A percentile compares a stretch with the other conserved stretches of the same genome.
These are phyloP conservation scores for Steinernema hermaphroditum DNA, from an alignment of 2,888 invertebrate genomes.

Conservation along the genomic window DNA sequence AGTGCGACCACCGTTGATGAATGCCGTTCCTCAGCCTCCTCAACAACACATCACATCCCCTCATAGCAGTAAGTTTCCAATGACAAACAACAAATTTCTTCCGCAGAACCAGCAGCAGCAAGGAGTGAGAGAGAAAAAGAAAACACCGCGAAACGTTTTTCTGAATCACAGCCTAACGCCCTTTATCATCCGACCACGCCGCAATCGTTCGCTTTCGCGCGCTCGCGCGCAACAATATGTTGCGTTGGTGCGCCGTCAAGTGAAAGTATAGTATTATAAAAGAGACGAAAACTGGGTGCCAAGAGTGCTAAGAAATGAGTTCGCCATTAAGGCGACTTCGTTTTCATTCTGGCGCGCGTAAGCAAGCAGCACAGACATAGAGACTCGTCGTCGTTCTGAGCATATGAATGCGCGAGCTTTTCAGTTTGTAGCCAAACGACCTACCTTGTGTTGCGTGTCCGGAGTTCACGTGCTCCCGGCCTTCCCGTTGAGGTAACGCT, in stretches of 20 bases:
- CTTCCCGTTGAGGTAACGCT: background rate
- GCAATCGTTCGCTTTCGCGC: constrained; percentile 2
- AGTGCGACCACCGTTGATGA: background rate
- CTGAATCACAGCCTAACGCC: background rate
- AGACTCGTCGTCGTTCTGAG: too few relatives aligned
- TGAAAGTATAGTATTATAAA: background rate
- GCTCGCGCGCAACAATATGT: background rate
- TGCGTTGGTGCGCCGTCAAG: too few relatives aligned
- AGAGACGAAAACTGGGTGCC: background rate
- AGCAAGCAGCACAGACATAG: too few relatives aligned
- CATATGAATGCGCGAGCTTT: too few relatives aligned
- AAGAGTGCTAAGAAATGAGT: background rate
- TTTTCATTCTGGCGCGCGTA: too few relatives aligned
- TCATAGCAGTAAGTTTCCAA: constrained; percentile 8
- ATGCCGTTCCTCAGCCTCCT: constrained; percentile 8
- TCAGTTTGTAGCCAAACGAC: constrained; percentile 1
- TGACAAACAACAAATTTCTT: background rate
- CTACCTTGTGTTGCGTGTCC: constrained; percentile 3
- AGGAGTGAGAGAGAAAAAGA: constrained; percentile 2
- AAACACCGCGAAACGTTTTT: constrained; percentile 4
- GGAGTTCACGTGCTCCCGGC: background rate
- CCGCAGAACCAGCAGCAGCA: background rate
- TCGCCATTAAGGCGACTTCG: too few relatives aligned
- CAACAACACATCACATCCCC: constrained; percentile 16
- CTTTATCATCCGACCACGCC: background rate